A percentile compares a stretch with the other conserved stretches of the same genome.
phyloP scores from a whole-genome alignment of 2,113 vertebrate genomes.

The Poeciliopsis retropinna region DNA sequence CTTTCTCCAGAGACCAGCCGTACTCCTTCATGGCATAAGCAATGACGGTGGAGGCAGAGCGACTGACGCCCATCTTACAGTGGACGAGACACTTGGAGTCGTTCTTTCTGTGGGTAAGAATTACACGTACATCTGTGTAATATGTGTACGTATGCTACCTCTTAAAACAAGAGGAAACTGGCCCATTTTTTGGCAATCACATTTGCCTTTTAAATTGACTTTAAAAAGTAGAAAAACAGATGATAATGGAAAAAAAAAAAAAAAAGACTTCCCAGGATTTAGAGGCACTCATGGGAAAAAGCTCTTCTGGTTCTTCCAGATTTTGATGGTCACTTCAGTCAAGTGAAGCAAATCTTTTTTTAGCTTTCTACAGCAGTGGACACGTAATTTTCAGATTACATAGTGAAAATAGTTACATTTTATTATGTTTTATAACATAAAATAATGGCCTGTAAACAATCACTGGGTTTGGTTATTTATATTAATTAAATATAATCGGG shows the following conservation, averaged over 20 bases:
- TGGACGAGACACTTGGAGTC: constrained; percentile 97
- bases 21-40: constrained; percentile 99
- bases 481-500: too few relatives aligned
- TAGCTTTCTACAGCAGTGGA: too few relatives aligned
- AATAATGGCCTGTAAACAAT: too few relatives aligned
- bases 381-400: too few relatives aligned
- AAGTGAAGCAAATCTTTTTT: too few relatives aligned
- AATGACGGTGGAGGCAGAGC: constrained; percentile 95
- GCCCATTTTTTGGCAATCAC: background rate
- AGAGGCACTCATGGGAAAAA: background rate
- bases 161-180: background rate
- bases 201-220: too few relatives aligned
- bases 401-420: too few relatives aligned
- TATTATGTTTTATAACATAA: too few relatives aligned
- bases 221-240: background rate
- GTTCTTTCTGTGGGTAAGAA: constrained; percentile 83
- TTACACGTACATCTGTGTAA: background rate
- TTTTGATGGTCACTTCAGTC: too few relatives aligned
- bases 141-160: background rate
- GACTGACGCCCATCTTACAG: constrained; percentile 98
- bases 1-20: constrained; percentile 93
- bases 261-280: background rate
- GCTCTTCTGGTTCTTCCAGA: too few relatives aligned
- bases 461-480: too few relatives aligned
- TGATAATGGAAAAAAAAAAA: background rate